phyloP scores from a whole-genome alignment of 92 coral and sea anemone species.

The Bergia sp. region DNA sequence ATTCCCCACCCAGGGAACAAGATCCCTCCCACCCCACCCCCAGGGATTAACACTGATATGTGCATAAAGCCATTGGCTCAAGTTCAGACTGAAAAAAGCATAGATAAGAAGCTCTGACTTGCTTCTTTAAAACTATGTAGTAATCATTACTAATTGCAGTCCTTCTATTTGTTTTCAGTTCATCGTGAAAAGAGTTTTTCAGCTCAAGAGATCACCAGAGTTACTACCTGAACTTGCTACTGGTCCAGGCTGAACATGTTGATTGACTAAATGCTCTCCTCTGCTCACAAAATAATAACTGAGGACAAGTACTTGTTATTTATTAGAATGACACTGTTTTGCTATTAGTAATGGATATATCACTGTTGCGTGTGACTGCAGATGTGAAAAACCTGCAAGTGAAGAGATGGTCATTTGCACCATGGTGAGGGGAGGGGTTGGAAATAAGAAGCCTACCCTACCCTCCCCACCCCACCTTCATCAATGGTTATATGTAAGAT shows the following conservation, averaged over 20 bases:
- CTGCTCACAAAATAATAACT: background rate
- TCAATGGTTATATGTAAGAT: background rate
- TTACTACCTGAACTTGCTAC: background rate
- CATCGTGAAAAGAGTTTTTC: slow-evolving; percentile 10
- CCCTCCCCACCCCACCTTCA: background rate
- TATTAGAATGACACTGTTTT: slow-evolving; percentile 9
- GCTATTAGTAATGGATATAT: background rate
- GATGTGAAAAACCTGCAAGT: background rate
- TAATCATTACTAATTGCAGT: background rate
- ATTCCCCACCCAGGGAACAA: too few relatives aligned
- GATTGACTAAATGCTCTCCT: background rate
- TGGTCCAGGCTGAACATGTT: background rate
- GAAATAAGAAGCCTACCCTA: background rate
- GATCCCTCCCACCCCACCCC: too few relatives aligned
- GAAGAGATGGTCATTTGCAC: background rate
- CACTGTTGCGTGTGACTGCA: background rate
- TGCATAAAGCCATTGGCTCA: background rate
- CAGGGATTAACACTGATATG: too few relatives aligned
- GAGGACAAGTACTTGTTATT: slow-evolving; percentile 14
- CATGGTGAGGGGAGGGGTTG: background rate
- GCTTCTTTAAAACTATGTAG: background rate
- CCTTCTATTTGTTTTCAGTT: slow-evolving; percentile 5
- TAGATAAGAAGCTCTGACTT: background rate
- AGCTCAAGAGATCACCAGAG: background rate
- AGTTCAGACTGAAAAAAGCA: background rate